Conservation (phyloP, 2,113 vertebrate genomes). For the Pomatorhinus ruficollis region DNA sequence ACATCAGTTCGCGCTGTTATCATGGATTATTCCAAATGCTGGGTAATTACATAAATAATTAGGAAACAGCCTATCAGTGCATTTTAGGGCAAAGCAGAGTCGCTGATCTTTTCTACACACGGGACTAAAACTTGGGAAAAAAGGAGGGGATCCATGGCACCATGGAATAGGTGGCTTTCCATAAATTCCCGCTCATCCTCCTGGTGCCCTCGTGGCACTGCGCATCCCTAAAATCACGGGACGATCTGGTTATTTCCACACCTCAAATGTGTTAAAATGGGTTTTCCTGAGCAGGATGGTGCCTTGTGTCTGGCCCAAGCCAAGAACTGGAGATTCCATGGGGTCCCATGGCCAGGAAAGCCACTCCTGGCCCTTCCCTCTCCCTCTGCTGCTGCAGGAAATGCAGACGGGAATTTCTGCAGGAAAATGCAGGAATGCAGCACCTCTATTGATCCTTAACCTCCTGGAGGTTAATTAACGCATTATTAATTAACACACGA, state of each 20-base stretch:
- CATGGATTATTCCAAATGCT: conserved; percentile 58
- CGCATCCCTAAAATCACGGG: fast-evolving
- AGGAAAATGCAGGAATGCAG: neutral
- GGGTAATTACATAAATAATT: conserved; percentile 77
- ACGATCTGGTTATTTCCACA: neutral
- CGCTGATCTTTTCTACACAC: conserved; percentile 39
- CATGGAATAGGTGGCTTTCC: fast-evolving
- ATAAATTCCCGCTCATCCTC: neutral
- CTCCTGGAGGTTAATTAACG: conserved; percentile 14
- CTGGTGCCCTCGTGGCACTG: neutral
- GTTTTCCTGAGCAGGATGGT: fast-evolving
- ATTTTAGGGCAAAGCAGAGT: conserved; percentile 18
- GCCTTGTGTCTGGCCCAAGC: fast-evolving
- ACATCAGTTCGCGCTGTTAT: conserved; percentile 71
- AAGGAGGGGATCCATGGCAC: neutral
- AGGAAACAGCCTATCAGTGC: conserved; percentile 47
- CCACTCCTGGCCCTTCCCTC: neutral
- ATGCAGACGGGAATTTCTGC: no score
- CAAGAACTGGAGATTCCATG: neutral
- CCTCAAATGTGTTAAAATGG: fast-evolving
- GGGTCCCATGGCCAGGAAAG: neutral
- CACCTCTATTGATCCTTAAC: neutral
- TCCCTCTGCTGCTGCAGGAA: neutral
- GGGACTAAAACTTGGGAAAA: conserved; percentile 24
- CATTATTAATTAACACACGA: neutral